Percentiles rank a stretch among this genome's conserved stretches.
Conservation (phyloP, 2,113 vertebrate species). For the Eudyptes chrysolophus region DNA sequence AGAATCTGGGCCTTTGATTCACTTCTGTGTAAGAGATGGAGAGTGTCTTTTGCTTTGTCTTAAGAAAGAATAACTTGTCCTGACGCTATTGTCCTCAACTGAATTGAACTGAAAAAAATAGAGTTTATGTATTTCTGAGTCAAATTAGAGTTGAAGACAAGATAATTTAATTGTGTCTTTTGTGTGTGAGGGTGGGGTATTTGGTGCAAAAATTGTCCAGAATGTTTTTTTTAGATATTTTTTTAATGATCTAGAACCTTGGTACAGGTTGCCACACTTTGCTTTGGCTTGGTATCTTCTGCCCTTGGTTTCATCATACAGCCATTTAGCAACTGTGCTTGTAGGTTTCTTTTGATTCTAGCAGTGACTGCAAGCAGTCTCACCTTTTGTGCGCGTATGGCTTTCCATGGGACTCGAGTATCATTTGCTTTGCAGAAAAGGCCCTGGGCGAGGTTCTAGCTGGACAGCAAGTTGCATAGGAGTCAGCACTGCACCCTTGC, state of each 20-base stretch:
- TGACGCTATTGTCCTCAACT: neutral
- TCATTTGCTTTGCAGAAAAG: neutral
- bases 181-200: neutral
- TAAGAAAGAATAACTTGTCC: neutral
- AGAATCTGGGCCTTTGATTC: neutral
- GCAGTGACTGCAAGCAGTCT: neutral
- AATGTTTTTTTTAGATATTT: neutral
- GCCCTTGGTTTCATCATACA: neutral
- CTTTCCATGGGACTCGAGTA: neutral
- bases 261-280: neutral
- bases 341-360: neutral
- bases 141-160: neutral
- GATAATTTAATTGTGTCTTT: neutral
- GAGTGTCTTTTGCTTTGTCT: neutral
- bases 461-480: neutral
- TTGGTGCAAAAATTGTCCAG: neutral
- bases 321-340: neutral
- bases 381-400: fast-evolving
- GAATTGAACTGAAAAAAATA: neutral
- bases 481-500: neutral
- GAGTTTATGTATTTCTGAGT: neutral
- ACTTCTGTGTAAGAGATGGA: neutral
- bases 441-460: neutral
- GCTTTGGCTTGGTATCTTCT: neutral
- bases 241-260: neutral